Conservation (phyloP, 2,888 invertebrate species). For the Chesias legatella region DNA sequence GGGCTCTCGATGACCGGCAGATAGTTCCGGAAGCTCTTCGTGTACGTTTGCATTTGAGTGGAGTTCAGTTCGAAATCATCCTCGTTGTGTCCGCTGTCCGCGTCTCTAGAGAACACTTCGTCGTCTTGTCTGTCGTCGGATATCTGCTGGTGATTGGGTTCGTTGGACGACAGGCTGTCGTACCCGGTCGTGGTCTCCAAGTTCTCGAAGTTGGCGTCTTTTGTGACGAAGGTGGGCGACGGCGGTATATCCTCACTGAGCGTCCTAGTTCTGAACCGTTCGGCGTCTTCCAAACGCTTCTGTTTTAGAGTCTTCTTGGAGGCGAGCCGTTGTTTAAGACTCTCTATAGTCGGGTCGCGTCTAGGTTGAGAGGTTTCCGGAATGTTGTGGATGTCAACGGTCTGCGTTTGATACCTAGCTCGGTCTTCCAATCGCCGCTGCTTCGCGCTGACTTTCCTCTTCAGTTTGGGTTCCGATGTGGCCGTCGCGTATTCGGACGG, state of each 20-base stretch:
- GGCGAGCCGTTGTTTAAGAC: conserved; percentile 58
- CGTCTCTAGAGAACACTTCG: conserved; percentile 52
- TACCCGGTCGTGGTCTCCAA: conserved; percentile 73
- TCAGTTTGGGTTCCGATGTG: conserved; percentile 53
- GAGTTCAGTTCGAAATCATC: conserved; percentile 85
- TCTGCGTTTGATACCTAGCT: conserved; percentile 86
- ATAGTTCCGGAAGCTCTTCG: conserved; percentile 74
- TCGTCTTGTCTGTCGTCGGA: conserved; percentile 54
- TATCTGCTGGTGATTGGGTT: conserved; percentile 61
- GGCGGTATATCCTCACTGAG: conserved; percentile 78
- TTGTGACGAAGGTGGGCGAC: conserved; percentile 71
- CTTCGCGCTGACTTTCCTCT: conserved; percentile 79
- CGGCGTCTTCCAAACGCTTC: conserved; percentile 83
- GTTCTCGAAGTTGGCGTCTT: conserved; percentile 68
- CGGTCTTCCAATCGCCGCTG: conserved; percentile 84
- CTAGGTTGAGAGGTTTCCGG: conserved; percentile 37
- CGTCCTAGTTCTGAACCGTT: conserved; percentile 87
- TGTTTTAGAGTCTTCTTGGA: conserved; percentile 78
- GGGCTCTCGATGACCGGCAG: conserved; percentile 72
- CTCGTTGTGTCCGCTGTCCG: conserved; percentile 86
- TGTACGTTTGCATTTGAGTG: conserved; percentile 81
- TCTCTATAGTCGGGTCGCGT: conserved; percentile 62
- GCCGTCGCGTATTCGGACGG: conserved; percentile 61
- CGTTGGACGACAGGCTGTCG: conserved; percentile 70
- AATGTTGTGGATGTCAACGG: conserved; percentile 62